A percentile compares a stretch with the other conserved stretches of the same genome.
These are phyloP conservation scores for Drosophila eugracilis DNA, from an alignment of 1,140 invertebrate species.

Conservation along the genomic window DNA sequence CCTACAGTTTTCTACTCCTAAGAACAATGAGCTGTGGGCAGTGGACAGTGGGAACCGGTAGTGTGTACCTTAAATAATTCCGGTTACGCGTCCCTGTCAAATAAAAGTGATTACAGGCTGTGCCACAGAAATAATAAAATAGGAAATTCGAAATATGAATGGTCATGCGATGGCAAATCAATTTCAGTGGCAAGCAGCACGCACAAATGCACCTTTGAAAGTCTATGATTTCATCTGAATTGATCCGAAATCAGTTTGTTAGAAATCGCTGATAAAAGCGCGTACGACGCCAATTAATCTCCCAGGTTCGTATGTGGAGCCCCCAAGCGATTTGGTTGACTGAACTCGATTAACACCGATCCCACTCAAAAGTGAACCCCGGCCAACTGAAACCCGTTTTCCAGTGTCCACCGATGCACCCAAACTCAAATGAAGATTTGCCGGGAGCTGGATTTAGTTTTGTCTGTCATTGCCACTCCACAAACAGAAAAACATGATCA, in stretches of 20 bases:
- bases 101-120: slow-evolving; percentile 15
- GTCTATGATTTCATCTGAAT: background rate
- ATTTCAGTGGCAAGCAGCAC: slow-evolving; percentile 9
- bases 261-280: slow-evolving; percentile 1
- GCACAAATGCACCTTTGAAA: slow-evolving; percentile 7
- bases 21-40: slow-evolving; percentile 38
- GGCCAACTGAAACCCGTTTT: slow-evolving; percentile 32
- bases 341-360: slow-evolving; percentile 34
- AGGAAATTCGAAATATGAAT: slow-evolving; percentile 5
- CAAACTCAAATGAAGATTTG: slow-evolving; percentile 9
- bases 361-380: slow-evolving; percentile 27
- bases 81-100: slow-evolving; percentile 1
- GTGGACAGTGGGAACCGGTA: slow-evolving; percentile 22
- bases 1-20: background rate
- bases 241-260: slow-evolving; percentile 4
- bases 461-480: slow-evolving; percentile 21
- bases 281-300: slow-evolving; percentile 12
- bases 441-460: slow-evolving; percentile 19
- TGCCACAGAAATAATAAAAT: slow-evolving; percentile 7
- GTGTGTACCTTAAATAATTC: background rate
- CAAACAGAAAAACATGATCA: background rate
- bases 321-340: slow-evolving; percentile 25
- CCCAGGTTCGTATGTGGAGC: slow-evolving; percentile 4
- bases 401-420: slow-evolving; percentile 22
- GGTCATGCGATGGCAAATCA: background rate